Base-by-base conservation (phyloP, 1,140 invertebrate species). In the Orchesella cincta region DNA sequence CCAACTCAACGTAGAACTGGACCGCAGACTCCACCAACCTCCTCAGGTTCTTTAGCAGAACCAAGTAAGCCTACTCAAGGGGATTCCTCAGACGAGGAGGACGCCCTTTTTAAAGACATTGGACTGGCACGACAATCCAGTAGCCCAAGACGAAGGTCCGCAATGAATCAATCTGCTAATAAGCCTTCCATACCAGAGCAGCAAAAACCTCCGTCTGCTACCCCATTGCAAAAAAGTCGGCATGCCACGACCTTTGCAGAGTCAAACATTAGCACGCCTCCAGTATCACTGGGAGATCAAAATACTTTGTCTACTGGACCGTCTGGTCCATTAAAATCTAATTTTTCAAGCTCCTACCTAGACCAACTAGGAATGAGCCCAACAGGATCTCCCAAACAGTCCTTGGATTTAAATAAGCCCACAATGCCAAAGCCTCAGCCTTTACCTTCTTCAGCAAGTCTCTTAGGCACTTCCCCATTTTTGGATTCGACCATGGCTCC, bases 361-460 rank as follows among this genome's bases (percentile, higher is more conserved):
- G 31, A 33, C n/a, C 62, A 67, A 67, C 62, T 67, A 1, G 62
- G 62, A 67, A 67, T 5, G 31, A 67, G 62, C n/a, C 62, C 62
- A 31, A 29, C 62, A 29, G 12, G 14, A 8, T 67, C 62, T 31
- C 62, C 62, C 8, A 29, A 12, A 29, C 3, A 23, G 5, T 67
- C 62, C 2, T 2, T 67, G 62, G 62, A 67, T 16, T 31, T 67
- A 12, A 23, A 23, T 12, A 67, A 67, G 33, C 62, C 62, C 1
- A 31, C 33, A n/a, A 26, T 18, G 23, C 23, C 52, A 18, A 67
- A 33, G 2, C 52, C 52, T 67, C 28, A 8, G 5, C 62, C 62
- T 8, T 33, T 67, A 31, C 62, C 62, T 14, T 31, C 28, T 12
- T 5, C 29, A 23, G 31, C 31, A 14, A 12, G 3, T n/a, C 12